Base-by-base conservation (phyloP, 35 echinoderm and acorn worm genomes). In the Holothuria glaberrima region DNA sequence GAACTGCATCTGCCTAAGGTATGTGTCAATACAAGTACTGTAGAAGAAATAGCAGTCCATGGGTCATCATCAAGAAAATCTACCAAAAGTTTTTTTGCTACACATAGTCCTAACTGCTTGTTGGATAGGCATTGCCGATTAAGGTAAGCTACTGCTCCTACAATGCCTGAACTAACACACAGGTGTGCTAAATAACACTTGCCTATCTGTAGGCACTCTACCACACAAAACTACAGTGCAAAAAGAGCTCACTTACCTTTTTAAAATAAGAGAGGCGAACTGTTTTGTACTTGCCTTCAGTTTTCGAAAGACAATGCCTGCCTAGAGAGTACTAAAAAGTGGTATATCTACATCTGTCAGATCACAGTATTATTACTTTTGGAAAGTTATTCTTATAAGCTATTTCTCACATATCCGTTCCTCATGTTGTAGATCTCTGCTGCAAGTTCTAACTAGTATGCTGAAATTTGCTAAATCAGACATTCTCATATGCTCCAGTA, bases 401-500 rank as follows among this genome's bases (percentile, higher is more conserved):
- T 65, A 65, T 65, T 65, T 65, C 4, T 65, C 61, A 65, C 27
- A 65, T 65, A 65, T 65, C 61, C 4, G 3, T 65, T 65, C 61
- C 20, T 65, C 3, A 65, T 65, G 61, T 65, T 65, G 4, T 65
- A 16, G 61, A 65, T 65, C 61, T 65, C 17, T 65, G 61, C 61
- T 65, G 61, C 61, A 65, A 6, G 61, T 65, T 65, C 61, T 65
- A 65, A 65, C 85, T 61, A 63, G 59, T 88, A 64, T 30, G 19
- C 28, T 20, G 35, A 29, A 68, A 17, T 6, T 12, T 13, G 21
- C 27, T 86, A 32, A 31, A 88, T 38, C 77, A 88, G 2, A 56
- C 4, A 7, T 88, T 48, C n/a, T 92, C 91, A 27, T 65, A 16
- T 4, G 88, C 22, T 84, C 83, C 88, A n/a, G n/a, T n/a, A n/a